Conservation (phyloP, 2,113 vertebrate species). For the Platanista minor region DNA sequence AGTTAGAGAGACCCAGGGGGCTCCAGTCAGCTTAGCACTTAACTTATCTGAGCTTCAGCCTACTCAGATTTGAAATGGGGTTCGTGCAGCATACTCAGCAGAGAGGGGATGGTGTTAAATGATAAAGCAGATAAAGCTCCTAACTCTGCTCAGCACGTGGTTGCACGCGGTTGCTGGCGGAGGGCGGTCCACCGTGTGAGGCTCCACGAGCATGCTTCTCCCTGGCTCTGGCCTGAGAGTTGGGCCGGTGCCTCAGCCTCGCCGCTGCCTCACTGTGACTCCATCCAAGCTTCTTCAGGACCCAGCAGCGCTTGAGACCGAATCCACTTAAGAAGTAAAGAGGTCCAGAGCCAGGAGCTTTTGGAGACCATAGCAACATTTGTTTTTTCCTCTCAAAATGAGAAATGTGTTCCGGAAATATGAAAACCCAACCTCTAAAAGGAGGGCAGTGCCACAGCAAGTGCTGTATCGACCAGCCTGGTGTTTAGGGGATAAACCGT, state of each 20-base stretch:
- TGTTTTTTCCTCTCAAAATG: neutral
- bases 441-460: neutral
- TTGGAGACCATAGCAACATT: neutral
- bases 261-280: neutral
- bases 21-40: neutral
- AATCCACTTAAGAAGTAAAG: neutral
- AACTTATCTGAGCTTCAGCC: neutral
- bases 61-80: neutral
- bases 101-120: no score
- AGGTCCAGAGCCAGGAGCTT: neutral
- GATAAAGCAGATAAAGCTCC: neutral
- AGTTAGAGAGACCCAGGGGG: neutral
- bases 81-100: rapidly evolving
- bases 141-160: rapidly evolving
- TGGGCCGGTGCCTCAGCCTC: neutral
- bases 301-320: neutral
- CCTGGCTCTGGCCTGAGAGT: neutral
- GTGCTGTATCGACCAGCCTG: neutral
- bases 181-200: rapidly evolving
- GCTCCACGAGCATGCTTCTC: rapidly evolving
- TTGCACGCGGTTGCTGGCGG: neutral
- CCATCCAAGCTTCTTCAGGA: neutral
- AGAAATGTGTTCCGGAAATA: neutral
- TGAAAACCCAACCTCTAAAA: neutral
- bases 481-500: rapidly evolving